Evolutionary conservation across 2,888 invertebrate genomes (phyloP).

Genomic region (Drosophila cognata): DNA sequence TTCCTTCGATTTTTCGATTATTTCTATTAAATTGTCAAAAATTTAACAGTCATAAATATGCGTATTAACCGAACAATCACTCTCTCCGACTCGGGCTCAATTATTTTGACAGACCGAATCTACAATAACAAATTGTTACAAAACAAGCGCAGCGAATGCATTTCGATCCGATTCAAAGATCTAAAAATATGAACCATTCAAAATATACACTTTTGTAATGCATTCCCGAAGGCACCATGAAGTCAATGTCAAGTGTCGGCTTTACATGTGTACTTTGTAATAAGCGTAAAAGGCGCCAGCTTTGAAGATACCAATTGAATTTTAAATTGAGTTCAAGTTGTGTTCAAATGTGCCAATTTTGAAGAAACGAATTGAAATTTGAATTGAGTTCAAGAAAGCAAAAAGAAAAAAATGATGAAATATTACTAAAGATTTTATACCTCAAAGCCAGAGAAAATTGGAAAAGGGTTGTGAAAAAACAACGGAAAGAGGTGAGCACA

Average conservation of each 20-base stretch:
- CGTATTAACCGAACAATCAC: conserved; percentile 53
- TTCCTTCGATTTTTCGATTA: conserved; percentile 7
- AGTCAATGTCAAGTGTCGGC: conserved; percentile 59
- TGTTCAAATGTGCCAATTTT: conserved; percentile 34
- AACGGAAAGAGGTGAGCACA: not conserved
- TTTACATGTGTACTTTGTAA: conserved; percentile 34
- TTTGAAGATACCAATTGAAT: not conserved
- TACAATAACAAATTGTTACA: conserved; percentile 36
- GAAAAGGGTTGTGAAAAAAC: not conserved
- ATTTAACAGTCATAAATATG: conserved; percentile 66
- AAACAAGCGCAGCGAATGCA: conserved; percentile 69
- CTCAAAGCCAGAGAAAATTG: not conserved
- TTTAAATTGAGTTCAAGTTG: not conserved
- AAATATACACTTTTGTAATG: conserved; percentile 3
- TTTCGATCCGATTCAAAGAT: conserved; percentile 50
- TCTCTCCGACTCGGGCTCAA: conserved; percentile 36
- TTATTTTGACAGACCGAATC: conserved; percentile 69
- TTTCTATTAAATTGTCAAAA: conserved; percentile 76
- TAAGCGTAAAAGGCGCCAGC: conserved; percentile 48
- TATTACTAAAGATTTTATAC: not conserved
- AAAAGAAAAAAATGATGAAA: not conserved
- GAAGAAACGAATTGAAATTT: not conserved
- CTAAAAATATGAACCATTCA: conserved; percentile 1
- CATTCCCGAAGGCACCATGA: not conserved
- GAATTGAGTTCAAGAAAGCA: not conserved